Evolutionary conservation across 2,113 vertebrate species (phyloP), one percentile per base, ranked within the genome.

Genomic region (Cricetomys ansorgei): DNA sequence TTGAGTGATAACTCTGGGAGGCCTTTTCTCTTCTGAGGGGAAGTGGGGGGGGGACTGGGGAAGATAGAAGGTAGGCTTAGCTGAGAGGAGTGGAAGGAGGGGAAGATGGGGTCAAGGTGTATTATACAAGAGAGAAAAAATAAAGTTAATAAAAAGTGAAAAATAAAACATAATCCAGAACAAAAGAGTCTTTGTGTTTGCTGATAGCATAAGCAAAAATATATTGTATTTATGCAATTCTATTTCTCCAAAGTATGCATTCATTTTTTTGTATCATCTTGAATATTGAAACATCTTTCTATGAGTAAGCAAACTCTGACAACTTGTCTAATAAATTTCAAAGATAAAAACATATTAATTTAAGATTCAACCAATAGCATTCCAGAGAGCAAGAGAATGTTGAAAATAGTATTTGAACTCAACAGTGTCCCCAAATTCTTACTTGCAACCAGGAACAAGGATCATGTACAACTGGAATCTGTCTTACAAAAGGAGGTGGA

Each of bases 141-240:
- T n/a, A n/a, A n/a, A n/a, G n/a, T n/a, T n/a, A n/a, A n/a, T n/a
- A n/a, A n/a, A n/a, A n/a, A n/a, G n/a, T n/a, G n/a, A n/a, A n/a
- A n/a, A n/a, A n/a, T n/a, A 83, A 89, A 93, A 79, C 17, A 87
- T 70, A 85, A 91, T 91, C 7, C 17, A 79, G 21, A 92, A 87
- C 53, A 73, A 85, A 75, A 19, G 4, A 70, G 17, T 89, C 73
- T 40, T 5, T 65, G 55, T 37, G 9, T 69, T 96, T 94, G 43
- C 40, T 92, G 9, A 70, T 76, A 75, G 53, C 2, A 62, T 27
- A 62, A 70, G 57, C 4, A 88, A 77, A 87, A 91, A 57, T 75
- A 29, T 9, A 53, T 84, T 15, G 59, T n/a, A 88, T 1, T 13
- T n/a, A 8, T 21, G 4, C n/a, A 81, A 8, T 80, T 76, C 69